phyloP scores from a whole-genome alignment of 2,113 vertebrate species.

The Bagarius yarrelli region DNA sequence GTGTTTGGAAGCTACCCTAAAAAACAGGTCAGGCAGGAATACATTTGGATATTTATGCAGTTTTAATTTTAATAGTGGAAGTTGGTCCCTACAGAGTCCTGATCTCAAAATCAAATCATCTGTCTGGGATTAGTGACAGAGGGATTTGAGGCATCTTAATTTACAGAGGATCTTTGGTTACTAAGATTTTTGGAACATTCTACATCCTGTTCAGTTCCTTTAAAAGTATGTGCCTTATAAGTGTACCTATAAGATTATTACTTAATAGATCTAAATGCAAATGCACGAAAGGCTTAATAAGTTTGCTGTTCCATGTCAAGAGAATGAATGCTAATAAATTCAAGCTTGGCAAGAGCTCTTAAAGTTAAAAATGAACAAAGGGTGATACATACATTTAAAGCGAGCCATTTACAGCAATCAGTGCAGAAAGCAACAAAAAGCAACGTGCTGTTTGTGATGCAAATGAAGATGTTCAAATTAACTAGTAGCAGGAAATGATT shows the following conservation, averaged over 20 bases:
- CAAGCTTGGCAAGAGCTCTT: constrained; percentile 62
- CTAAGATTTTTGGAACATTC: background rate
- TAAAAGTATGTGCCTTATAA: too few relatives aligned
- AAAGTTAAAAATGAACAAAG: constrained; percentile 68
- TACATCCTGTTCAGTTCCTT: too few relatives aligned
- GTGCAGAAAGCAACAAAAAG: constrained; percentile 58
- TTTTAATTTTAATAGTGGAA: too few relatives aligned
- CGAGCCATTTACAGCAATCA: constrained; percentile 68
- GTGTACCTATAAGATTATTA: too few relatives aligned
- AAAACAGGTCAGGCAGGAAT: background rate
- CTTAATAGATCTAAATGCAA: too few relatives aligned
- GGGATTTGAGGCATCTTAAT: too few relatives aligned
- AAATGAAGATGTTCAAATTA: constrained; percentile 63
- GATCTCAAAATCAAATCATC: too few relatives aligned
- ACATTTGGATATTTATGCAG: constrained; percentile 21
- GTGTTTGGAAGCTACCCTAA: background rate
- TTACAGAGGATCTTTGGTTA: background rate
- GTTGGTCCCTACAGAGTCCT: too few relatives aligned
- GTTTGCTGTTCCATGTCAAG: constrained; percentile 53
- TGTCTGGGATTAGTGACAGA: too few relatives aligned
- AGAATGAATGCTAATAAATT: constrained; percentile 64
- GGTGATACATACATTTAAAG: constrained; percentile 69
- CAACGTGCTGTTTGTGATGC: constrained; percentile 71
- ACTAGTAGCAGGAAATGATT: too few relatives aligned
- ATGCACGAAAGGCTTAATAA: constrained; percentile 56